Evolutionary conservation across 2,113 vertebrate species (phyloP).

Genomic region (Monopterus albus): DNA sequence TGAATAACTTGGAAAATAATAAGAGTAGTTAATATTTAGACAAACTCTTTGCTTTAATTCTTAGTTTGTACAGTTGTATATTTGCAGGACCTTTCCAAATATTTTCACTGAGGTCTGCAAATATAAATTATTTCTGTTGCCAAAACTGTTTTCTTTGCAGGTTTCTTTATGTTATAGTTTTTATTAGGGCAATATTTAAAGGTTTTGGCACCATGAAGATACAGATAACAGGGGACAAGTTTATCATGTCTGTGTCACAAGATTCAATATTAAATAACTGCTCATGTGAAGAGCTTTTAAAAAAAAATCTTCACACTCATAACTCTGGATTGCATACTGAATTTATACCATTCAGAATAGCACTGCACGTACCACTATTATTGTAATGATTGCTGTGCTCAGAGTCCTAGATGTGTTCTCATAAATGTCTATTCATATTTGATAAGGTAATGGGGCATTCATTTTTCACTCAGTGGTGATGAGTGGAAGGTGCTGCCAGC

Average conservation of each 20-base stretch:
- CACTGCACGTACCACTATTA: conserved; percentile 39
- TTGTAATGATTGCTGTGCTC: conserved; percentile 46
- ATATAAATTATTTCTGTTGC: not conserved
- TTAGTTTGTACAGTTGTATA: too few relatives aligned
- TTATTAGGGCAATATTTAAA: not conserved
- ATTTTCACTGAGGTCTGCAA: not conserved
- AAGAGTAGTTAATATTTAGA: not conserved
- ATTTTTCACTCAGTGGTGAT: conserved; percentile 39
- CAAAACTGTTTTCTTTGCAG: not conserved
- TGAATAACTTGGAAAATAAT: too few relatives aligned
- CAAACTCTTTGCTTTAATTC: not conserved
- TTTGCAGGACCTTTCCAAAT: not conserved
- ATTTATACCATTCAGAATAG: conserved; percentile 18
- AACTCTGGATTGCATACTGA: conserved; percentile 11
- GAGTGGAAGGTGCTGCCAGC: conserved; percentile 43
- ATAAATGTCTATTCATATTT: conserved; percentile 64
- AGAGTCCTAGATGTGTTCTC: conserved; percentile 52
- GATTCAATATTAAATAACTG: conserved; percentile 32
- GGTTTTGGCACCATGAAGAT: not conserved
- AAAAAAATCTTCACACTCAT: conserved; percentile 29
- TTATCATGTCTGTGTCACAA: not conserved
- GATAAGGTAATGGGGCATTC: conserved; percentile 66
- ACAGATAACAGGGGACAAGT: not conserved
- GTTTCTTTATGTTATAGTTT: not conserved
- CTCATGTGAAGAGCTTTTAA: conserved; percentile 17